Evolutionary conservation across 2,797 vertebrate genomes (phyloP), one percentile per base, ranked within the genome.

Genomic region (Xenopus petersii): DNA sequence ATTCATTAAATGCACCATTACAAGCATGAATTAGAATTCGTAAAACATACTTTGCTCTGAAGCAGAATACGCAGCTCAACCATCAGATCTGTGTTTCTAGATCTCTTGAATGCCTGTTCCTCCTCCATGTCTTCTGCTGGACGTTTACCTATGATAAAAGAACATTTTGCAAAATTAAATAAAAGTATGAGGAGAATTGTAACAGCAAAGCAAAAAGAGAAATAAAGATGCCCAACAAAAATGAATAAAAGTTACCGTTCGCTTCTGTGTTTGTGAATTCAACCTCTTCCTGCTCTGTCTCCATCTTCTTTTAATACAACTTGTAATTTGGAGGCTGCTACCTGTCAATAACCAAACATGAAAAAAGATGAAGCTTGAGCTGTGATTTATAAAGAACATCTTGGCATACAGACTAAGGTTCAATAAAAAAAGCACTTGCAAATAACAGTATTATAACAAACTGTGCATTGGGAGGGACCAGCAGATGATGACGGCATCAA

Each of bases 61-160:
- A 99, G 94, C 90, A 99, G 92, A 84, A 99, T 94, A 61, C 98
- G 94, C 17, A 99, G 85, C 89, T 99, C 98, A 83, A 98, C 95
- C 94, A 97, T 96, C 83, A 98, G 96, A 79, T 98, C 97, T 0
- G 94, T 95, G 82, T 96, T 98, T 80, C 98, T 93, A 82, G 97
- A 98, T 84, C 98, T 94, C 88, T 99, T 99, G 89, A 97, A 97
- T 69, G 95, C 93, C 87, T 97, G 97, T 17, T 98, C 94, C 81
- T 98, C 96, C 80, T 98, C 97, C 88, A 91, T 92, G 87, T 99
- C 98, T 90, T 99, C 94, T 75, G 97, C 96, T 78, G 97, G 96
- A 81, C 97, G 98, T 90, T 99, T 99, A 84, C 97, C 98, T 99
- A 89, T 70, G 86, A 90, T 81, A 51, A 51, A 51, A 12, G 49